Evolutionary conservation across 2,797 vertebrate genomes (phyloP), one percentile per base, ranked within the genome.

Genomic region (Tiaroga cobitis): DNA sequence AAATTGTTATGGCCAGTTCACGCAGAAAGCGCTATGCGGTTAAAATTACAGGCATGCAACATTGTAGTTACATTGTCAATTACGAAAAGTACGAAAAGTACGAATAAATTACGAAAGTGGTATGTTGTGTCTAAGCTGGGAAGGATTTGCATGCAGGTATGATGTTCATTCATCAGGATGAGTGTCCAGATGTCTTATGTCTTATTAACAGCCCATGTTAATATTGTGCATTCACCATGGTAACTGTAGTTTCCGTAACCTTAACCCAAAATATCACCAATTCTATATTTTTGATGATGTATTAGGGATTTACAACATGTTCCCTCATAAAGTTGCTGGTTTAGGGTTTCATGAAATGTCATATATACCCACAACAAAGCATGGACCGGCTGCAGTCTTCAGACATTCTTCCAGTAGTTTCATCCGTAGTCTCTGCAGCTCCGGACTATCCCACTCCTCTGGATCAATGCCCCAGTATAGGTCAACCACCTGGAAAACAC

Each of bases 311-410:
- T 41, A 49, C 16, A 16, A 49, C 46, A 49, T 16, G 4, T 49
- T 49, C 15, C 46, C 15, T 5, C 19, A 75, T 13, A 54, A 11
- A 46, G 2, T 10, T 63, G 59, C 8, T 34, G 21, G 51, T 70
- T 63, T 49, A 85, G 67, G 65, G 39, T 79, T 86, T 89, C 56
- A 86, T 82, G 83, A 80, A 94, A 93, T 93, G 88, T 87, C 91
- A 91, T 93, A 95, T 91, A 95, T 96, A 97, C 98, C 97, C 96
- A 99, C 98, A 93, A 99, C 98, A 96, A 99, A 99, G 94, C 98
- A 99, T 87, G 98, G 98, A 90, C 98, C 98, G 85, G 97, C 97
- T 87, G 98, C 99, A 85, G 96, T 98, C 95, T 98, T 98, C 86
- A 99, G 94, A 92, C 98, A 99, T 88, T 99, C 98, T 93, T 99